Conservation (phyloP, 2,797 vertebrate genomes). For the Rhabdomys pumilio region DNA sequence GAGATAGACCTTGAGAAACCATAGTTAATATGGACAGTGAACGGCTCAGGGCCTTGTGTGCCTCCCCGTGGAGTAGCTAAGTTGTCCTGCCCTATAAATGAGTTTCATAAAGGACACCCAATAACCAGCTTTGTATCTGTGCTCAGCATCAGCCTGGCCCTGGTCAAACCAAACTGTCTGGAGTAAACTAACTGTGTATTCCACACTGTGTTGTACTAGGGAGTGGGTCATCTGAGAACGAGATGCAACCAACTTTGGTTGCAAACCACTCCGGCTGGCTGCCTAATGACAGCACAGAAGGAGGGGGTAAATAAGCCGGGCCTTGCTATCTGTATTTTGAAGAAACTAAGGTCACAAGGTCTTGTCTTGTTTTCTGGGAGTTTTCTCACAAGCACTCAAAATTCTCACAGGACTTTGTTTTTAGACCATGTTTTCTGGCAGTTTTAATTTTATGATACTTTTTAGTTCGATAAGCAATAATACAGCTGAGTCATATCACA, state of each 20-base stretch:
- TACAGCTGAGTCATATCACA: slow-evolving; percentile 7
- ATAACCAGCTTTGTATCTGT: neutral
- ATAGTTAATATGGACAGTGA: neutral
- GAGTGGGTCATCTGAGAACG: neutral
- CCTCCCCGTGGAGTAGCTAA: neutral
- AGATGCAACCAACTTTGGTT: neutral
- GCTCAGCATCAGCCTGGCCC: neutral
- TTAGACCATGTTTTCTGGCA: neutral
- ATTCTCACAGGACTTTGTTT: neutral
- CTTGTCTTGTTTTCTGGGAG: neutral
- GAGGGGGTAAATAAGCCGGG: neutral
- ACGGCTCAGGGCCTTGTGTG: no score
- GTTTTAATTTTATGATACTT: slow-evolving; percentile 50
- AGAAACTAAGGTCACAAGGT: neutral
- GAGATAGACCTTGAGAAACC: neutral
- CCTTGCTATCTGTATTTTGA: neutral
- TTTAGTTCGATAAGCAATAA: neutral
- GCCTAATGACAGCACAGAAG: neutral
- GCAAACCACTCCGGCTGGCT: neutral
- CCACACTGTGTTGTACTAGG: neutral
- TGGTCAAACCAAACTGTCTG: neutral
- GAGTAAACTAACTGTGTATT: neutral
- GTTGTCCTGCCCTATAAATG: neutral
- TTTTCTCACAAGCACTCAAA: neutral
- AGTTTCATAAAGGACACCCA: neutral